phyloP scores from a whole-genome alignment of 2,797 vertebrate species.

The Fistularia commersonii region DNA sequence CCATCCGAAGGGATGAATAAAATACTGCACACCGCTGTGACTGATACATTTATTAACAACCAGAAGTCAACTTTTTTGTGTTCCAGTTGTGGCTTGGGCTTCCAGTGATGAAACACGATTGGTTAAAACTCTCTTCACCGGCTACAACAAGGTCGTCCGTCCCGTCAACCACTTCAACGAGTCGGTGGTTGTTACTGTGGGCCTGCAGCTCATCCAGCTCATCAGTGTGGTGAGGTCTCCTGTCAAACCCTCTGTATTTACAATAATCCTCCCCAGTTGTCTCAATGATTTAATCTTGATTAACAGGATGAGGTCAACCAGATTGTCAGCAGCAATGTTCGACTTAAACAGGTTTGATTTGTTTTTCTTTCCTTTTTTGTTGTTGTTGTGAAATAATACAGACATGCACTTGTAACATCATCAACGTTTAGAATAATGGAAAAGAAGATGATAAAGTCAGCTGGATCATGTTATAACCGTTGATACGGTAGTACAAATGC shows the following conservation, averaged over 20 bases:
- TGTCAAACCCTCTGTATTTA: conserved; percentile 2
- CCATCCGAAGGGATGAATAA: too few species aligned
- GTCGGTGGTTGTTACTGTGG: conserved; percentile 83
- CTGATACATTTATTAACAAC: neutral
- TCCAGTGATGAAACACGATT: conserved; percentile 84
- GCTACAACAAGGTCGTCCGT: conserved; percentile 88
- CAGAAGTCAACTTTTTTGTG: neutral
- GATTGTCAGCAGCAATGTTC: conserved; percentile 91
- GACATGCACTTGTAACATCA: too few species aligned
- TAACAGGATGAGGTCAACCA: conserved; percentile 95
- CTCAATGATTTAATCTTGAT: conserved; percentile 28
- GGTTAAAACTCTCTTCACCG: conserved; percentile 78
- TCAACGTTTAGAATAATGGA: too few species aligned
- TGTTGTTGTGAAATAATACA: neutral
- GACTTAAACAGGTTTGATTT: conserved; percentile 86
- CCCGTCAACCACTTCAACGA: conserved; percentile 86
- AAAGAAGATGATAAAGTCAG: too few species aligned
- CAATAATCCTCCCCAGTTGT: conserved; percentile 16
- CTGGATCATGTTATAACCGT: too few species aligned
- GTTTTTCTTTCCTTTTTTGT: neutral
- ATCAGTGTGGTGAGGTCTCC: conserved; percentile 87
- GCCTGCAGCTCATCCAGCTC: conserved; percentile 94
- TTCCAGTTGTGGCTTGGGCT: conserved; percentile 60
- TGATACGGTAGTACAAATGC: too few species aligned
- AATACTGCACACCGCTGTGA: neutral